Conservation (phyloP, 2,888 invertebrate genomes). For the Ophion obscuratus region DNA sequence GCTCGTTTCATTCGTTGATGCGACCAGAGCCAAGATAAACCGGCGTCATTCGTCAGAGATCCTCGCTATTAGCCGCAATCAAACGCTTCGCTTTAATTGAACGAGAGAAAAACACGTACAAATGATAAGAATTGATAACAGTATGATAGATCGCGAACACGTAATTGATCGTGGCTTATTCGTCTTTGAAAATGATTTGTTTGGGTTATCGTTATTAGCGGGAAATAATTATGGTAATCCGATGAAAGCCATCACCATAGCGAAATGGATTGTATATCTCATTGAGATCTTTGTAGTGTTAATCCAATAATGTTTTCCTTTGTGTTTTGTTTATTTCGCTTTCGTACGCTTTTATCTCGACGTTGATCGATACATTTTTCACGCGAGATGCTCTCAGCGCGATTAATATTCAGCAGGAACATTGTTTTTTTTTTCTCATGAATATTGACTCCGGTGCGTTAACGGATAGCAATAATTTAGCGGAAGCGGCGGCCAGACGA, state of each 20-base stretch:
- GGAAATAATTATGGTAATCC: too few relatives aligned
- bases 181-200: too few relatives aligned
- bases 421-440: background rate
- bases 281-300: background rate
- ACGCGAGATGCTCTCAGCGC: background rate
- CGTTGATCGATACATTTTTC: background rate
- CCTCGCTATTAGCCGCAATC: background rate
- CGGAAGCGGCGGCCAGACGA: constrained; percentile 49
- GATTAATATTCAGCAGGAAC: background rate
- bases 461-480: constrained; percentile 60
- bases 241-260: too few relatives aligned
- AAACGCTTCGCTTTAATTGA: constrained; percentile 1
- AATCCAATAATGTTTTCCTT: background rate
- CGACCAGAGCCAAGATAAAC: background rate
- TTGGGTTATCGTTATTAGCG: too few relatives aligned
- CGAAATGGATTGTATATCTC: too few relatives aligned
- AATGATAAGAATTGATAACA: background rate
- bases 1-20: constrained; percentile 40
- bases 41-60: background rate
- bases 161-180: background rate
- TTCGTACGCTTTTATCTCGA: background rate
- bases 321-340: background rate
- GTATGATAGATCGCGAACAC: background rate
- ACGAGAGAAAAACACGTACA: background rate
- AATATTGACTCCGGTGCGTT: constrained; percentile 19